Evolutionary conservation across 1,140 invertebrate genomes (phyloP), one percentile per base, ranked within the genome.

Genomic region (Vanessa tameamea): DNA sequence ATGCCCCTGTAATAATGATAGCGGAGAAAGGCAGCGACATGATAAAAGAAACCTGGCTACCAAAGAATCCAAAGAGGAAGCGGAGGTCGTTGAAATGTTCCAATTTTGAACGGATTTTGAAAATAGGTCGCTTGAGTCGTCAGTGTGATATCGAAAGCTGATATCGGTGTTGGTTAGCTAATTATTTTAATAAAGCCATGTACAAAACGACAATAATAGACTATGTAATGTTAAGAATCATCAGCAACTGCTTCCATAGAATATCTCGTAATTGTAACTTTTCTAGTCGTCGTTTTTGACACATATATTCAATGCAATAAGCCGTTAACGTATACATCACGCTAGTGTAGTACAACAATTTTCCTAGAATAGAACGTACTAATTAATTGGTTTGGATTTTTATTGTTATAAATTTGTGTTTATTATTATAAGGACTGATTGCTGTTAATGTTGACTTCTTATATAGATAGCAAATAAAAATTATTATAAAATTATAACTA

Each of bases 1-100:
- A 97, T 77, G 96, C 97, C 0, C 96, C 97, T 0, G 95, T 96
- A 0, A 96, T 98, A 12, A 98, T 98, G 97, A 97, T 99, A n/a
- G 98, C 93, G 0, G 98, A 99, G 84, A 98, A 98, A 86, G 97
- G 96, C 0, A 95, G 97, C 0, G 97, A 98, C 91, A 84, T 98
- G 84, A 96, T 99, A 9, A 97, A 97, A 83, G 92, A 94, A 69
- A 91, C 95, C 48, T 97, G 96, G 96, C 77, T 94, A 3, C 72
- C 78, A 4, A 92, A 82, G 55, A 74, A 73, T 14, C 85, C 78
- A 20, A 89, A 84, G 70, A 90, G 90, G 77, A 87, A 74, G 55
- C 82, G 82, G 68, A 88, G 86, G 81, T 84, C 85, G 67, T 51
- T 76, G 9, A 84, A 82, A 70, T 87, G 85, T 72, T 76, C 80